phyloP scores from a whole-genome alignment of 2,888 invertebrate species.

The Andrena camellia region DNA sequence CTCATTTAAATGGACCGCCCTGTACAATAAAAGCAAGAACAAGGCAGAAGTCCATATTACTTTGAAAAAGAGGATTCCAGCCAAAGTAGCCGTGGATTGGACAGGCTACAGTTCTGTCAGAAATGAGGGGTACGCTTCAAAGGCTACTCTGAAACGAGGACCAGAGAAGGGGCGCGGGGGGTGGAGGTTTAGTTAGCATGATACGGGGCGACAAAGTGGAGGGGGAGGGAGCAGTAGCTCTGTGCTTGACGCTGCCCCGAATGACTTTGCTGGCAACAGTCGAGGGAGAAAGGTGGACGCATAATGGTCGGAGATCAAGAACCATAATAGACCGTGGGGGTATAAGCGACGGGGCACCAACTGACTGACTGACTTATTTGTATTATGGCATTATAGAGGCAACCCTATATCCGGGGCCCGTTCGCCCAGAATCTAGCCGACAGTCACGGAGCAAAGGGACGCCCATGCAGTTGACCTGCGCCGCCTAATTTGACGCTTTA shows the following conservation, averaged over 20 bases:
- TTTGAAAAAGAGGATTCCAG: no score
- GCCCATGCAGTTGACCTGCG: conserved; percentile 81
- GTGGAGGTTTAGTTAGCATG: not conserved
- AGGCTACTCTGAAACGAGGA: not conserved
- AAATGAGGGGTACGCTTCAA: no score
- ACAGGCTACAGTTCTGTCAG: no score
- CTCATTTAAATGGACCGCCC: no score
- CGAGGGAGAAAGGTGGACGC: conserved; percentile 70
- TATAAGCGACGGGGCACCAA: conserved; percentile 66
- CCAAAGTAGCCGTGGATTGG: no score
- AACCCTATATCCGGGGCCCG: conserved; percentile 70
- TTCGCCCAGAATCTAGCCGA: conserved; percentile 55
- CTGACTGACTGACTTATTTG: conserved; percentile 75
- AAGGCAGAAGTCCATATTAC: no score
- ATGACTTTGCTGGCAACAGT: conserved; percentile 69
- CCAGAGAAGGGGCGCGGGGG: not conserved
- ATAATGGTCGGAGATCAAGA: conserved; percentile 77
- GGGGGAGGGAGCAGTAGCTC: conserved; percentile 42
- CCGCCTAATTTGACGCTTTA: conserved; percentile 80
- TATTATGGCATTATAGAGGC: conserved; percentile 73
- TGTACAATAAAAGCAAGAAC: no score
- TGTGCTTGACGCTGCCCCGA: conserved; percentile 40
- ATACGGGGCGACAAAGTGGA: conserved; percentile 35
- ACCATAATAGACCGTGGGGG: conserved; percentile 75
- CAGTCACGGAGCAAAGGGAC: conserved; percentile 69